These are phyloP conservation scores for Siderastrea radians DNA, from an alignment of 92 coral and sea anemone genomes.

Conservation along the genomic window DNA sequence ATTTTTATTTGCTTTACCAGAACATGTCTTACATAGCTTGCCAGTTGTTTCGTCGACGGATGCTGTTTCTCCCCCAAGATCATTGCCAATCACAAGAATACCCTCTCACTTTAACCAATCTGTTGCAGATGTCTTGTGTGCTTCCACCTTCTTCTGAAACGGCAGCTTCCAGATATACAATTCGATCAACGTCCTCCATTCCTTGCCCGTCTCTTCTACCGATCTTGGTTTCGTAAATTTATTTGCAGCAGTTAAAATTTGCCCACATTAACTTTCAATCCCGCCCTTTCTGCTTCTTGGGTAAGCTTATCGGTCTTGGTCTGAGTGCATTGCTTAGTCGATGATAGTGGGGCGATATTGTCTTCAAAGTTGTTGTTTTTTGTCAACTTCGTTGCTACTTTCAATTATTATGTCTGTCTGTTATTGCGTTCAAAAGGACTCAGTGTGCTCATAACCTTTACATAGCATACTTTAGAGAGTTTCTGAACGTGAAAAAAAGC, in stretches of 20 bases:
- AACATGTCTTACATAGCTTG: background rate
- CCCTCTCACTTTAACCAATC: conserved; percentile 35
- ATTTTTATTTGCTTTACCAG: too few species aligned
- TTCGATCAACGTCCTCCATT: conserved; percentile 13
- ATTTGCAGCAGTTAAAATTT: conserved; percentile 22
- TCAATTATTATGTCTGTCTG: too few species aligned
- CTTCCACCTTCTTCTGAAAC: conserved; percentile 42
- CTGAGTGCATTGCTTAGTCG: background rate
- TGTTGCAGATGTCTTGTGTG: conserved; percentile 42
- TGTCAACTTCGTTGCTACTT: too few species aligned
- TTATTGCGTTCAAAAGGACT: too few species aligned
- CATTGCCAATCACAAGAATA: conserved; percentile 30
- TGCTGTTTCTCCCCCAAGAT: conserved; percentile 23
- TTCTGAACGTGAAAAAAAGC: too few species aligned
- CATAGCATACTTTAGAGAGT: too few species aligned
- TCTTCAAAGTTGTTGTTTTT: conserved; percentile 4
- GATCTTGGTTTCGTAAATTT: conserved; percentile 19
- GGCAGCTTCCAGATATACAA: conserved; percentile 41
- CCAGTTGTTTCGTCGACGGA: conserved; percentile 4
- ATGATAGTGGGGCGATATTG: background rate
- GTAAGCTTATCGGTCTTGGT: conserved; percentile 18
- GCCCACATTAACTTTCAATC: background rate
- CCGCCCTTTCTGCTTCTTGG: conserved; percentile 28
- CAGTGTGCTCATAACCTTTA: too few species aligned
- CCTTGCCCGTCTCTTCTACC: conserved; percentile 10